Evolutionary conservation across 2,113 vertebrate species (phyloP).

Genomic region (Rhadina sibilatrix): DNA sequence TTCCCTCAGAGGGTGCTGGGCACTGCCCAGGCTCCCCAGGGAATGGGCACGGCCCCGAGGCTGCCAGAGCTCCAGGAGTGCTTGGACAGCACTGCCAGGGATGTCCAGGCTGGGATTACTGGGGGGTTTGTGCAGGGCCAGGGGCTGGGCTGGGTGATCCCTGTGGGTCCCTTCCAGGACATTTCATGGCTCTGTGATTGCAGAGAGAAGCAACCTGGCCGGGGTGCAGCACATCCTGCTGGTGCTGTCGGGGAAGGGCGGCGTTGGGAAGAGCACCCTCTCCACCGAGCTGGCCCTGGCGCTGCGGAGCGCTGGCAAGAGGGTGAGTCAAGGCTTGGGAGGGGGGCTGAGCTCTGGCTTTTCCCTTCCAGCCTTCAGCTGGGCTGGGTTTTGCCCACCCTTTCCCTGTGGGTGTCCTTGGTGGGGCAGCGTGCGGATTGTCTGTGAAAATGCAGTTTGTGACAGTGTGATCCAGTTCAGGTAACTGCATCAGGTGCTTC

Average conservation of each 20-base stretch:
- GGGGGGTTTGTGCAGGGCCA: neutral
- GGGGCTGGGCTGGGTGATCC: accelerated
- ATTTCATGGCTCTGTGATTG: neutral
- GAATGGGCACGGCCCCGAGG: too few species aligned
- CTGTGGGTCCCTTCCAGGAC: neutral
- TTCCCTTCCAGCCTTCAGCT: neutral
- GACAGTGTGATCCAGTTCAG: accelerated
- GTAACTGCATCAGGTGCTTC: neutral
- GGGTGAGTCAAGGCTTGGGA: conserved; percentile 67
- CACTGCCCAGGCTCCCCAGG: neutral
- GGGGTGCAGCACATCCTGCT: conserved; percentile 84
- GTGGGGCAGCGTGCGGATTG: accelerated
- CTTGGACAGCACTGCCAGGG: too few species aligned
- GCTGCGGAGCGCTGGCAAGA: conserved; percentile 81
- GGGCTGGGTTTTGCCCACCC: neutral
- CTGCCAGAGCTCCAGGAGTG: neutral
- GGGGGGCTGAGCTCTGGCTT: neutral
- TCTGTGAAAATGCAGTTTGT: neutral
- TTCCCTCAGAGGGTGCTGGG: neutral
- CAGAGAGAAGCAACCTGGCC: conserved; percentile 72
- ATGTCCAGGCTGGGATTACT: neutral
- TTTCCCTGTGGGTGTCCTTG: accelerated
- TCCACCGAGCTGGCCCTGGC: conserved; percentile 87
- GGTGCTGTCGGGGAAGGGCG: conserved; percentile 93
- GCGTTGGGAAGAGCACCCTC: conserved; percentile 95